A percentile compares a stretch with the other conserved stretches of the same genome.
phyloP scores from a whole-genome alignment of 2,113 vertebrate genomes.

The Todiramphus saurophagus region DNA sequence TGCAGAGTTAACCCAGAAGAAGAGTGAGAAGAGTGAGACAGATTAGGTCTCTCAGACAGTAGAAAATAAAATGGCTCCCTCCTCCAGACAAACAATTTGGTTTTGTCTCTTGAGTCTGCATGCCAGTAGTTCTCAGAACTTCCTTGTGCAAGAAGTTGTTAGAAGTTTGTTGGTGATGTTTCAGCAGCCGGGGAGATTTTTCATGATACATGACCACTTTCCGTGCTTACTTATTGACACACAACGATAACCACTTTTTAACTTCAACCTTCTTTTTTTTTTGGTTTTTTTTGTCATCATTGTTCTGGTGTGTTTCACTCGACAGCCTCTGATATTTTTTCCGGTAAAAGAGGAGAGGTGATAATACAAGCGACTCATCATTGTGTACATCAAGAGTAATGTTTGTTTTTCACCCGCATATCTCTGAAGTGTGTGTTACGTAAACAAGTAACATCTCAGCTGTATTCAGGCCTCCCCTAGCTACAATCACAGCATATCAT shows the following conservation, averaged over 20 bases:
- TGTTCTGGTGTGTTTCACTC: fast-evolving
- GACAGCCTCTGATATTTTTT: not conserved
- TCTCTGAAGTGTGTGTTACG: not conserved
- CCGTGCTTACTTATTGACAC: not conserved
- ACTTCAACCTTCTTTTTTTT: not conserved
- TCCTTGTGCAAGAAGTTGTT: not conserved
- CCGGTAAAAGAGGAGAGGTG: not conserved
- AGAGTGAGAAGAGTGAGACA: not conserved
- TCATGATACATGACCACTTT: fast-evolving
- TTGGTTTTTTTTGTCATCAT: fast-evolving
- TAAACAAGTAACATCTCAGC: not conserved
- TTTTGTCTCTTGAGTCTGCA: not conserved
- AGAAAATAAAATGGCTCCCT: not conserved
- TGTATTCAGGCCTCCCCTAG: not conserved
- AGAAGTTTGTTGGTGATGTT: not conserved
- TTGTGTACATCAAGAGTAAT: not conserved
- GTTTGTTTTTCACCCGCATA: not conserved
- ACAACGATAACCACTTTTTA: not conserved
- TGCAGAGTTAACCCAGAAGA: not conserved
- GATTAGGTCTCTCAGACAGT: not conserved
- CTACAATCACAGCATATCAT: not conserved
- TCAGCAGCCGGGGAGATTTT: not conserved
- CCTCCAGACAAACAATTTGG: not conserved
- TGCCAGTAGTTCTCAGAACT: not conserved
- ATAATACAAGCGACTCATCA: fast-evolving